Percentiles rank a stretch among this genome's conserved stretches.
phyloP scores from a whole-genome alignment of 2,113 vertebrate species.

The Balaeniceps rex region DNA sequence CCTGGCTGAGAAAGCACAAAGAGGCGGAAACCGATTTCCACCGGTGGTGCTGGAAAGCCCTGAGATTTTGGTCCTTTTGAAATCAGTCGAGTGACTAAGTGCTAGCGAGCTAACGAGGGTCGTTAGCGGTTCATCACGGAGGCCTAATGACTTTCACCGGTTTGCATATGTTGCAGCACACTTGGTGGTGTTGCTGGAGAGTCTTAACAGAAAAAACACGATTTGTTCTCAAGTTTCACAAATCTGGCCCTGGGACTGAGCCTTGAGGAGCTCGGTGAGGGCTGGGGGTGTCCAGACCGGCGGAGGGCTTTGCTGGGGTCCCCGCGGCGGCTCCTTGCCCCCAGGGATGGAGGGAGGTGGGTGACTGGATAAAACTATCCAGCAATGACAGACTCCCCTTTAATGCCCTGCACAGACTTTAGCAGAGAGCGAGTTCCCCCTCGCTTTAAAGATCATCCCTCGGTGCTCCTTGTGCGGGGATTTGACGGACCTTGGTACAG shows the following conservation, averaged over 20 bases:
- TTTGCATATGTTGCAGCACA: rapidly evolving
- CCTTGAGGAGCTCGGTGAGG: background rate
- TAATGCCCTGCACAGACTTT: background rate
- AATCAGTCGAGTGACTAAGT: background rate
- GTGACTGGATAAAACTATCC: background rate
- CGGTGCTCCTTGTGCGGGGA: background rate
- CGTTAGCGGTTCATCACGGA: background rate
- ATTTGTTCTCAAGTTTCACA: background rate
- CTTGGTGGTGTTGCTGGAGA: background rate
- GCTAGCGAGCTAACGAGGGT: background rate
- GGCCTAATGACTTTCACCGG: background rate
- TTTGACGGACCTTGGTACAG: background rate
- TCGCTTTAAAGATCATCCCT: background rate
- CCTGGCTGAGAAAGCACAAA: background rate
- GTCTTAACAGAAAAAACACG: background rate
- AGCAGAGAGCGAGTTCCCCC: background rate
- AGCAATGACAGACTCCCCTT: rapidly evolving
- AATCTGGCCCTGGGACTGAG: background rate
- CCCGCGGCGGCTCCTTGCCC: background rate
- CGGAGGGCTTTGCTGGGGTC: background rate
- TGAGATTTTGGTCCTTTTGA: background rate
- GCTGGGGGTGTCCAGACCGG: too few relatives aligned
- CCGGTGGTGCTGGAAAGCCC: background rate
- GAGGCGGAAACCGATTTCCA: background rate
- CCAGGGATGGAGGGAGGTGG: background rate